Evolutionary conservation across 2,888 invertebrate genomes (phyloP), one percentile per base, ranked within the genome.

Genomic region (Hesperia comma): DNA sequence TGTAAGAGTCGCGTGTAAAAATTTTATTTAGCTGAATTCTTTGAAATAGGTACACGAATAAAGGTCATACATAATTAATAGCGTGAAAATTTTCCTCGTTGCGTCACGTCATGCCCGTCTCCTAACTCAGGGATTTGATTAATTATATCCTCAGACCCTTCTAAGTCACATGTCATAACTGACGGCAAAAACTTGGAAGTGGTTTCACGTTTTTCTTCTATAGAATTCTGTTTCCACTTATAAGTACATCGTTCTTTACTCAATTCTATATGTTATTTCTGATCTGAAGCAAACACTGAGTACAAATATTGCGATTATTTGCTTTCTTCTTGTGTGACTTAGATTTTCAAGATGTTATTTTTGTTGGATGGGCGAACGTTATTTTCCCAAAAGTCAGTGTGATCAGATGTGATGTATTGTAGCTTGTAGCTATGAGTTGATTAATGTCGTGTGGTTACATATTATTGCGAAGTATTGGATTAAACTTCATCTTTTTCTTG

Each of bases 161-260:
- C 84, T 81, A 80, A 85, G 84, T 86, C 84, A 85, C 82, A 80
- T 78, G 84, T 87, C 85, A 83, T 83, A 82, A 80, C 76, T 74
- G 76, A 53, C 43, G 72, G 79, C 84, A 83, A 86, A 87, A 86
- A 86, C 75, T 76, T 81, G 76, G 63, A 68, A 74, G 75, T 71
- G 72, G 76, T 64, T 32, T 53, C 57, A 58, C 40, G 64, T 64
- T 64, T 58, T 41, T 57, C 57, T 49, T 19, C 2, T 49, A 12
- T 12, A 17, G 12, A 4, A 19, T 19, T 10, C 12, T 49, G 12
- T 19, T 49, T 49, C 6, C 17, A 46, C 46, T 15, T 37, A 37
- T 8, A 37, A 26, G 26, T 8, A 37, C 12, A 37, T 46, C 46
- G 46, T 46, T 8, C 15, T 2, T 8, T 51, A 51, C 21, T 37